Evolutionary conservation across 1,140 invertebrate genomes (phyloP).

Genomic region (Drosophila orosa): DNA sequence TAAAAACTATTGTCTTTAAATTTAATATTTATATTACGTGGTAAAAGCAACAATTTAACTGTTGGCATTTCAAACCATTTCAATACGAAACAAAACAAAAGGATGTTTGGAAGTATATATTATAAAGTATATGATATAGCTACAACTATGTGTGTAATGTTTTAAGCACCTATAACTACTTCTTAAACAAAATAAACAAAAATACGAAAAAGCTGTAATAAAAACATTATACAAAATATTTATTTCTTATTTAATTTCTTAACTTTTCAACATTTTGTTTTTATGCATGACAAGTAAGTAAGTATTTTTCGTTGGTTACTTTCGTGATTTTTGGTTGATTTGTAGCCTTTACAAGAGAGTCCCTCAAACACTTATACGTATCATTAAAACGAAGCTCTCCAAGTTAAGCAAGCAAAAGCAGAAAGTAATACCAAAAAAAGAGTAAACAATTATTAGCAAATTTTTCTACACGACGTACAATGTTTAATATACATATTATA

Average conservation of each 20-base stretch:
- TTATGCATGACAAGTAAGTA: conserved; percentile 47
- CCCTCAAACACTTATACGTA: conserved; percentile 79
- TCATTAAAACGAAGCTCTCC: conserved; percentile 82
- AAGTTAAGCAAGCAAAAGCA: conserved; percentile 66
- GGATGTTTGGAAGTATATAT: conserved; percentile 40
- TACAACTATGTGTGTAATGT: conserved; percentile 76
- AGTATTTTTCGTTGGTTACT: conserved; percentile 29
- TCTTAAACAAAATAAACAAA: conserved; percentile 58
- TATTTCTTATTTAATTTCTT: conserved; percentile 31
- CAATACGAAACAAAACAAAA: conserved; percentile 73
- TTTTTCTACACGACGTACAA: conserved; percentile 78
- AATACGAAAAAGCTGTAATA: conserved; percentile 67
- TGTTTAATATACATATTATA: conserved; percentile 64
- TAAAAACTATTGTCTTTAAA: conserved; percentile 78
- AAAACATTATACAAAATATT: conserved; percentile 59
- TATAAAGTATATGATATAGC: conserved; percentile 64
- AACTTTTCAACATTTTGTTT: conserved; percentile 20
- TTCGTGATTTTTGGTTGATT: conserved; percentile 34
- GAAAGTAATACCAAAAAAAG: conserved; percentile 52
- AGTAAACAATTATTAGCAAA: conserved; percentile 78
- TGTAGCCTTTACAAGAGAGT: conserved; percentile 40
- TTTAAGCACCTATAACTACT: conserved; percentile 79
- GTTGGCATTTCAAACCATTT: conserved; percentile 74
- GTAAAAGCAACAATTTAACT: conserved; percentile 76
- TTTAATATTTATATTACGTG: conserved; percentile 70